Conservation (phyloP, 53 echinoderm and acorn worm genomes). For the Actinopyga echinites region DNA sequence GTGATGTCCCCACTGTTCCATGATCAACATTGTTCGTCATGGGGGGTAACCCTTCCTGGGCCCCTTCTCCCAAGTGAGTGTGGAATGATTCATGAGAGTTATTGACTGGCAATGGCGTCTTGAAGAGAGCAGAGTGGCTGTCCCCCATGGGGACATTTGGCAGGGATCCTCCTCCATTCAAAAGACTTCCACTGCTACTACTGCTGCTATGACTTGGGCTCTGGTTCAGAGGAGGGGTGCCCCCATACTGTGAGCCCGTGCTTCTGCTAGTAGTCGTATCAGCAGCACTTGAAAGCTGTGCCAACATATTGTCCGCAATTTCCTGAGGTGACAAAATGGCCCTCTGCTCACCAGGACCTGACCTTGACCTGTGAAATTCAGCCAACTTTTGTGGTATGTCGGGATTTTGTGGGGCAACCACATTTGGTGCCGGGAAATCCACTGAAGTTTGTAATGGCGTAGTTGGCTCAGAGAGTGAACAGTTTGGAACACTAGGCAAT, state of each 20-base stretch:
- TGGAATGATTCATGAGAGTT: conserved; percentile 65
- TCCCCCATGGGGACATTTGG: not conserved
- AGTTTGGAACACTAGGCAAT: conserved; percentile 2
- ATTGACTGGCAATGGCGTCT: conserved; percentile 60
- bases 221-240: conserved; percentile 1
- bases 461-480: not conserved
- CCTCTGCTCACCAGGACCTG: conserved; percentile 68
- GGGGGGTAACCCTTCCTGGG: not conserved
- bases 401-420: conserved; percentile 89
- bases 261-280: conserved; percentile 1
- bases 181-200: conserved; percentile 3
- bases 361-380: conserved; percentile 80
- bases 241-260: not conserved
- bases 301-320: conserved; percentile 97
- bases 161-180: conserved; percentile 16
- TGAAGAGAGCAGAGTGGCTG: conserved; percentile 50
- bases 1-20: conserved; percentile 6
- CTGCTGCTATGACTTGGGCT: conserved; percentile 18
- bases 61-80: not conserved
- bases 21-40: not conserved
- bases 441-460: conserved; percentile 63
- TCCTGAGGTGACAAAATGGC: conserved; percentile 97
- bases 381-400: conserved; percentile 96
- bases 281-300: conserved; percentile 68
- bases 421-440: conserved; percentile 95